Evolutionary conservation across 2,113 vertebrate genomes (phyloP), one percentile per base, ranked within the genome.

Genomic region (Tringa solitaria): DNA sequence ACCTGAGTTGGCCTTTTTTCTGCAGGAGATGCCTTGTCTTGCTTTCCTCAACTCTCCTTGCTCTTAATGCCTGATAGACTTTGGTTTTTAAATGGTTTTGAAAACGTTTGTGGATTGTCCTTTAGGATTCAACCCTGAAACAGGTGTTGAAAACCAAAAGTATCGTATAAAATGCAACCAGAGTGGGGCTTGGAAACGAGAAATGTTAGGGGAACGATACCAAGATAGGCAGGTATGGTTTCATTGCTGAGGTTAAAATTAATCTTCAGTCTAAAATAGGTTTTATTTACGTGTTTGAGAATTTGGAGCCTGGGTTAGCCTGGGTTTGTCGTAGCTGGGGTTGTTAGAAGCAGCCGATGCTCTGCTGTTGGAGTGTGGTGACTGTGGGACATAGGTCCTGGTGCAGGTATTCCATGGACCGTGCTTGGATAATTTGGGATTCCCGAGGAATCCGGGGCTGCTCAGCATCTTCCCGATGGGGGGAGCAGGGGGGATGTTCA

Each of bases 401-500:
- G 5, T 54, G 10, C 4, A 10, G 32, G 32, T 67, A 65, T 22
- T 82, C 68, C 15, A 3, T 14, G 39, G 53, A 26, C 45, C 7
- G 3, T 10, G 10, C 54, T 8, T 45, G 53, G 35, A 8, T 37
- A 22, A 69, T 69, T n/a, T 41, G 78, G 78, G 82, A 69, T 82
- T 92, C 37, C 70, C 3, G 0, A 59, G 65, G 65, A 54, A 63
- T 79, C 33, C 45, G 3, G 1, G 63, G 48, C 37, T 87, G 61
- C 46, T 75, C 30, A 60, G 65, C 76, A 35, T 39, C 27, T 14
- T 48, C 43, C 20, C 1, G 2, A 0, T 1, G 4, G n/a, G 16
- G 7, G 60, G 45, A 56, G 32, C 3, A 37, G 54, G 12, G 46
- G 22, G 9, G 9, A 18, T 7, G 4, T 73, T 77, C 57, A 30